Base-by-base conservation (phyloP, 2,113 vertebrate genomes). In the Dipodomys merriami region DNA sequence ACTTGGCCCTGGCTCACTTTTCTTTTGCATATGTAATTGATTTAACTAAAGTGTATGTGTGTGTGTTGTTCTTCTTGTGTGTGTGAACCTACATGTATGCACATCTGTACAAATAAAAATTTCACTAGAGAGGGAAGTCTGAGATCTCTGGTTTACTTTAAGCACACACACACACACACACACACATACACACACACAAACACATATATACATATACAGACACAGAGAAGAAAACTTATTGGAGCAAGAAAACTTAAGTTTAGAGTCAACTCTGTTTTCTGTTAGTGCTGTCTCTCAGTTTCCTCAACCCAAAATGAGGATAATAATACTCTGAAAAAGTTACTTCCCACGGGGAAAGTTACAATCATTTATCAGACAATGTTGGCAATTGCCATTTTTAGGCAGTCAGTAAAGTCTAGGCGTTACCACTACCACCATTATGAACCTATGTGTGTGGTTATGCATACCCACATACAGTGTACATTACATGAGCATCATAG, bases 1-100 rank as follows among this genome's bases (percentile, higher is more conserved):
- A 98, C 97, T 96, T 96, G 97, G 95, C 96, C 96, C 97, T 96
- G 95, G 95, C 97, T 98, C 97, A 91, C 94, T 97, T 97, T 98
- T 95, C 95, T 97, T 98, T 98, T 97, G 97, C 98, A 97, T 97
- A 95, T 97, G 97, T 98, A 97, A 97, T 97, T 96, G 96, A 97
- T 97, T 98, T 98, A 97, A 97, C 97, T 91, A 95, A 98, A 97
- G 77, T 96, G 44, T 13, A 44, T 8, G 18, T 62, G 33, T 95
- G 71, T 19, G 20, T 30, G 27, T 1, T 30, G 5, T n/a, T 6
- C 12, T 39, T 11, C 9, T n/a, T 8, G 18, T 62, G 23, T 73
- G 27, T 71, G 73, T 77, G 77, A 57, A 20, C 33, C 83, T 88
- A 33, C n/a, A 65, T 65, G 79, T 72, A 79, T 78, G 81, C 44